Base-by-base conservation (phyloP, 2,888 invertebrate species). In the Mimachlamys varia region DNA sequence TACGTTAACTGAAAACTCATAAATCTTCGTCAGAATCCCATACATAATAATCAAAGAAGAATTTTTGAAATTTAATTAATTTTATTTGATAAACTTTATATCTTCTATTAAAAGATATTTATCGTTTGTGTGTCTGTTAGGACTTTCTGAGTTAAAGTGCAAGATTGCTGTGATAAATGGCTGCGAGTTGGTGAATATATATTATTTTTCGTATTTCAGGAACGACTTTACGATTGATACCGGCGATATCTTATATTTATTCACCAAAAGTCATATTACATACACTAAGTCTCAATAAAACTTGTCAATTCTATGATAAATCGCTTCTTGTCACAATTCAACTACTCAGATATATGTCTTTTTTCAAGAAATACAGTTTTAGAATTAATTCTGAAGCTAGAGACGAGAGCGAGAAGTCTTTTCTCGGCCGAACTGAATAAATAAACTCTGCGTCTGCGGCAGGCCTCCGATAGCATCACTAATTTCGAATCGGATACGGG, bases 51-150 rank as follows among this genome's bases (percentile, higher is more conserved):
- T 76, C 76, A 76, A 76, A 76, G 76, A 76, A 13, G 19, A 22
- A 33, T 76, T 76, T 76, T 76, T 76, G 27, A 76, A 76, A 76
- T 76, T 76, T 76, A 76, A 76, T 76, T 76, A 76, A 76, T 76
- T 76, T 76, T 76, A 76, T 76, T 76, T 76, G 76, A 76, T 76
- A 76, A 76, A 76, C 76, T 76, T 76, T 76, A 76, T 76, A 76
- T 76, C 76, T 76, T 76, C 76, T 76, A 76, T 76, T 76, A 76
- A 76, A 76, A 76, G 76, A 76, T 76, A 76, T 76, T 13, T 76
- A 76, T 76, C 76, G 76, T 33, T 12, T 62, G 58, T 58, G 22
- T 58, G 58, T n/a, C 58, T 58, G 76, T 76, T 76, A 33, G 33
- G 27, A 76, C 76, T 76, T 22, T 33, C 33, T 15, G 22, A 76